phyloP scores from a whole-genome alignment of 2,113 vertebrate genomes.

The Tupaia tana region DNA sequence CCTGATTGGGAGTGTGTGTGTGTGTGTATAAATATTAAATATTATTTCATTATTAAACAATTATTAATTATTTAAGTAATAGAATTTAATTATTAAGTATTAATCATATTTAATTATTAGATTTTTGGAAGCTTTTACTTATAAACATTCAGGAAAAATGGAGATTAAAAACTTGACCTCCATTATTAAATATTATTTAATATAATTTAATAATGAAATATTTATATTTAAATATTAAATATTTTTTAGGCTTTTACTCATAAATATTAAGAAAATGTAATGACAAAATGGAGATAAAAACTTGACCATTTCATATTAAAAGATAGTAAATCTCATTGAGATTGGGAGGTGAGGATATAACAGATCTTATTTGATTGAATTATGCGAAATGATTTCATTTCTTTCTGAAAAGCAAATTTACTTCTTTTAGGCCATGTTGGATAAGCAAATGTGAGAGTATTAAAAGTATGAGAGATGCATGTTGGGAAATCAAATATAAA shows the following conservation, averaged over 20 bases:
- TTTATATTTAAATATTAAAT: too few species aligned
- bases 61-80: too few species aligned
- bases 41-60: too few species aligned
- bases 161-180: background rate
- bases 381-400: background rate
- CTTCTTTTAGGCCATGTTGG: background rate
- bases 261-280: constrained; percentile 34
- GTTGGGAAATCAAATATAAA: constrained; percentile 6
- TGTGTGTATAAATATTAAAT: too few species aligned
- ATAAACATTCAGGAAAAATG: constrained; percentile 21
- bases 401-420: constrained; percentile 7
- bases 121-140: background rate
- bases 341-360: background rate
- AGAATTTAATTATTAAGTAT: too few species aligned
- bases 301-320: background rate
- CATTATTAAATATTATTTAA: too few species aligned
- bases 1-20: too few species aligned
- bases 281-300: constrained; percentile 9
- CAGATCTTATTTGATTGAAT: background rate
- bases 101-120: too few species aligned
- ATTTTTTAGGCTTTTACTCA: background rate
- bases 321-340: background rate
- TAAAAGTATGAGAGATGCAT: background rate
- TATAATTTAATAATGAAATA: too few species aligned
- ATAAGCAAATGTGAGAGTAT: background rate